Base-by-base conservation (phyloP, 2,113 vertebrate genomes). In the Micromys minutus region DNA sequence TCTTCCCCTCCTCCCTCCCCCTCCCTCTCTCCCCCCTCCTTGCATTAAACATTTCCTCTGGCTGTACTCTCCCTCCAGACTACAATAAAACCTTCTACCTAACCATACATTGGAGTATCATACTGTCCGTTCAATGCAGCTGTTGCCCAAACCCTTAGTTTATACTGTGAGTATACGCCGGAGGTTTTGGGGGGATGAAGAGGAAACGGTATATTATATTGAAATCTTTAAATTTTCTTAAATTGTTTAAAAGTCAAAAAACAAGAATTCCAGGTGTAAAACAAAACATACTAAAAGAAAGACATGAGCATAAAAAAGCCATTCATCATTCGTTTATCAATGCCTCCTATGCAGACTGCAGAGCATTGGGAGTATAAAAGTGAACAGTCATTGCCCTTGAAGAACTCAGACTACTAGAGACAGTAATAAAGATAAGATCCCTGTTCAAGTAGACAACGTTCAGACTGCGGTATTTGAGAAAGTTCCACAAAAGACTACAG, bases 341-440 rank as follows among this genome's bases (percentile, higher is more conserved):
- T 21, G 42, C 6, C 12, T 84, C 36, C 17, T 59, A 34, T 57
- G 22, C 21, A 21, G 19, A 65, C 7, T 80, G 69, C 71, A 65
- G 45, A 21, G 11, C 65, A 19, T 71, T n/a, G 39, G 81, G 8
- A 47, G 65, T 19, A 80, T 36, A 90, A 92, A 96, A 87, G 31
- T 80, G 50, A 90, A 91, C 80, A 72, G 45, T 45, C 57, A 52
- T 21, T 90, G 57, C 15, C 21, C 76, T 52, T 92, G 59, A 90
- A 59, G 42, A 39, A 9, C 34, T 94, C 72, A 67, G 71, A 74
- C 59, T 89, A 86, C 65, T 81, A 13, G 80, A 90, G 61, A 86
- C 13, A 85, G 75, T 86, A 94, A 76, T 59, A 87, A 89, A 95
- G 36, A 91, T 59, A 85, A 93, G 89, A 79, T 39, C 63, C 61